These are phyloP conservation scores for Drosophila varians DNA, from an alignment of 1,140 invertebrate genomes.

Conservation along the genomic window DNA sequence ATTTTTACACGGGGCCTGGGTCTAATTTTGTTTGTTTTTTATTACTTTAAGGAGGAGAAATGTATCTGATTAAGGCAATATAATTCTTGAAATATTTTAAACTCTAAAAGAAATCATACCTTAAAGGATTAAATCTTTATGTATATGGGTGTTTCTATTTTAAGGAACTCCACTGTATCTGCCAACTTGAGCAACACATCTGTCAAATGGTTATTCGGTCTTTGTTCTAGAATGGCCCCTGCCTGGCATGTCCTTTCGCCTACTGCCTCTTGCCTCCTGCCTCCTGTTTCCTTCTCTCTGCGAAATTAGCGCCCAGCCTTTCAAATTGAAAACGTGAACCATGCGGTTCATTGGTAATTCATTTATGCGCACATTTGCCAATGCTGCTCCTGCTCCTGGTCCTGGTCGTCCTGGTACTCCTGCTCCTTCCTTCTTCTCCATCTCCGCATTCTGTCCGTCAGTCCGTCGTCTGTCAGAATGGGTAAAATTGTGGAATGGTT, in stretches of 20 bases:
- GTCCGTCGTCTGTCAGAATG: background rate
- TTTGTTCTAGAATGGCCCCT: slow-evolving; percentile 42
- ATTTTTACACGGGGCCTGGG: background rate
- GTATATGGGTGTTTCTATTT: background rate
- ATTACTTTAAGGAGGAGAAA: too few relatives aligned
- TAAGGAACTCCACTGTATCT: slow-evolving; percentile 11
- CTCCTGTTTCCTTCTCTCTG: slow-evolving; percentile 9
- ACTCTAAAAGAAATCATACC: too few relatives aligned
- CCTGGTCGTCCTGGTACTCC: background rate
- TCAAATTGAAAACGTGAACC: slow-evolving; percentile 78
- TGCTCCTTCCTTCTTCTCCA: background rate
- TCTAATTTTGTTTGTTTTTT: too few relatives aligned
- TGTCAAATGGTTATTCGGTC: slow-evolving; percentile 68
- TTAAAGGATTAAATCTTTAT: too few relatives aligned
- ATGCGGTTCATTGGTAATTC: slow-evolving; percentile 81
- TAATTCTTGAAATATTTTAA: too few relatives aligned
- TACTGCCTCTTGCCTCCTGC: too few relatives aligned
- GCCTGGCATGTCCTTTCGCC: background rate
- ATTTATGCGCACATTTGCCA: slow-evolving; percentile 78
- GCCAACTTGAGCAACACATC: slow-evolving; percentile 40
- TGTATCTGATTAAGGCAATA: too few relatives aligned
- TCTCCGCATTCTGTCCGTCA: background rate
- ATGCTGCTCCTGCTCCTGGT: slow-evolving; percentile 15
- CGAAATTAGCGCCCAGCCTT: slow-evolving; percentile 65
- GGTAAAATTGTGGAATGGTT: background rate